Base-by-base conservation (phyloP, 2,797 vertebrate genomes). In the Thunnus albacares region DNA sequence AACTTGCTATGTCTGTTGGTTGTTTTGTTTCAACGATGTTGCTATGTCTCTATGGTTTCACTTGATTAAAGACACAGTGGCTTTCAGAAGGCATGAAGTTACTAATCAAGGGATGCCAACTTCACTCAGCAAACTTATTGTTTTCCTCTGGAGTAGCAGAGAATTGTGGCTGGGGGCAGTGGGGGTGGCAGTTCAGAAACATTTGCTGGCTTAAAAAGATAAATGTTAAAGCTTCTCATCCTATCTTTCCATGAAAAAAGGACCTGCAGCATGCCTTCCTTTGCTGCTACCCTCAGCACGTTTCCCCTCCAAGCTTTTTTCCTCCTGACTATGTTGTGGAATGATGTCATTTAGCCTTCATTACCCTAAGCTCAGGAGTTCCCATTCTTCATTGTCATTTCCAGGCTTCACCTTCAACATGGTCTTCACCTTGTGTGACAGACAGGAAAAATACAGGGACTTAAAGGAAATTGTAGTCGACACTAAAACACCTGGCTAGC, bases 361-460 rank as follows among this genome's bases (percentile, higher is more conserved):
- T 66, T 66, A 66, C 26, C 53, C 52, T n/a, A 6, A 58, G 62
- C 77, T 77, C 33, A 73, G 77, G 77, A 70, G 62, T 51, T 79
- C 26, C 47, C 45, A 57, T 80, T 73, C 45, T 45, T 81, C 71
- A 58, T 20, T 81, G 72, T 83, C 55, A 82, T 76, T 26, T 79
- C 62, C 35, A 30, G 33, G 28, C 28, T 57, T 43, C 41, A 43
- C 41, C 41, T 43, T 43, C 41, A 43, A 12, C 41, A 53, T 60
- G 49, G 65, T 61, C 43, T 18, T 60, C 53, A 76, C 64, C 43
- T 57, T 55, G 22, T 60, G 58, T 62, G 73, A 69, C 70, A 47
- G 24, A 45, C 24, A 68, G n/a, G 17, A 41, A 15, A 66, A 75
- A 80, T 24, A 45, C 60, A 80, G 28, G 71, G 33, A 60, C 52